Base-by-base conservation (phyloP, 2,113 vertebrate genomes). In the Hemibagrus wyckioides region DNA sequence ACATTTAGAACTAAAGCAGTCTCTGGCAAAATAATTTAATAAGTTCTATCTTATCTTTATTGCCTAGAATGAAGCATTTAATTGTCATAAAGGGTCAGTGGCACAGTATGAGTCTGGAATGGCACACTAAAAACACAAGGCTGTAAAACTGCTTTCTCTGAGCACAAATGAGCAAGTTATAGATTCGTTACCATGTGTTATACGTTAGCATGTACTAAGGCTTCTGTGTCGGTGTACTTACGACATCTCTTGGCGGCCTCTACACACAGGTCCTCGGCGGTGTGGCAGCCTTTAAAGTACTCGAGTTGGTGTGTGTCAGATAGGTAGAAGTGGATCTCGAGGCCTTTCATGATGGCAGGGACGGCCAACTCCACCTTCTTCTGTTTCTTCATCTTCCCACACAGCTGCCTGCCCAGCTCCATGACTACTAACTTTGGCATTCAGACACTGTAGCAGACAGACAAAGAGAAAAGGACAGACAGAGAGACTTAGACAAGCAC, bases 331-430 rank as follows among this genome's bases (percentile, higher is more conserved):
- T 95, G 92, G 82, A 99, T 94, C 87, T 97, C 97, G 71, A 98
- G 92, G 57, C 97, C 97, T 21, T 91, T 95, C 87, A 92, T 92
- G 7, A 95, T 94, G 87, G 89, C 86, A 19, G 94, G 92, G 79
- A 92, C 82, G 33, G 91, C 91, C 77, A 94, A 90, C 25, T 97
- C 97, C 0, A 87, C 91, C 80, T 94, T 97, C 90, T 92, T 96
- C 30, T 95, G 94, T 94, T 92, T 97, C 95, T 96, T 96, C 96
- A 98, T 98, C 93, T 99, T 99, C 86, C 97, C 96, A 94, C 98
- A 99, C 94, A 99, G 98, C 95, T 97, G 97, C 97, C 97, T 97
- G 90, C 96, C 92, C 92, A 95, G 93, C 94, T 95, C 95, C 97
- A 97, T 96, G 95, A 92, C 93, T 95, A 90, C 94, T 93, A 92